phyloP scores from a whole-genome alignment of 2,113 vertebrate species.

The Psephotus haematonotus region DNA sequence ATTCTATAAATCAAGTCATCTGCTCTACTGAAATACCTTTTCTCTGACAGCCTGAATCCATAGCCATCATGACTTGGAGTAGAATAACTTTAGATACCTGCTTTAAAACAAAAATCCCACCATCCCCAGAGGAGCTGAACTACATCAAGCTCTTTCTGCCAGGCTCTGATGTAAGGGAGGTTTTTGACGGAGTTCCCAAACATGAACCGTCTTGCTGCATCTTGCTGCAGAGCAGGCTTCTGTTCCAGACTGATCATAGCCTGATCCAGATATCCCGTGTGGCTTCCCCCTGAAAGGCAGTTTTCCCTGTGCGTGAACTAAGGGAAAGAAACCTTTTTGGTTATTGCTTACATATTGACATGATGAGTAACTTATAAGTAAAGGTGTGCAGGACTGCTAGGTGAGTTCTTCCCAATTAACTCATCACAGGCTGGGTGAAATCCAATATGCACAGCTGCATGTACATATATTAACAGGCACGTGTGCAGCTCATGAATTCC shows the following conservation, averaged over 20 bases:
- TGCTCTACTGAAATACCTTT: background rate
- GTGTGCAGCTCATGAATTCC: background rate
- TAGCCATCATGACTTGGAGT: background rate
- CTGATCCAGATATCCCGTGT: background rate
- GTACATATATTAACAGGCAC: background rate
- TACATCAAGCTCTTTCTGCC: background rate
- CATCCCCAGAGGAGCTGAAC: background rate
- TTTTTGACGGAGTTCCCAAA: slow-evolving; percentile 15
- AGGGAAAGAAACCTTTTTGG: background rate
- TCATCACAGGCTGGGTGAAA: background rate
- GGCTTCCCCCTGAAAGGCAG: background rate
- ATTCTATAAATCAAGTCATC: background rate
- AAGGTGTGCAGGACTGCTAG: background rate
- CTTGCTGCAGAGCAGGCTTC: slow-evolving; percentile 21
- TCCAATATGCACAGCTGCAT: background rate
- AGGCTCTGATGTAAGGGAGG: background rate
- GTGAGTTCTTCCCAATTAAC: background rate
- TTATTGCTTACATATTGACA: background rate
- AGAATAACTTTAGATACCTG: background rate
- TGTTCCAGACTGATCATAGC: background rate
- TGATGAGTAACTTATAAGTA: background rate
- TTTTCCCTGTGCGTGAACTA: background rate
- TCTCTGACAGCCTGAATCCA: background rate
- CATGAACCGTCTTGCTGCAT: background rate
- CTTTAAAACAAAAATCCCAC: background rate